These are phyloP conservation scores for Phytoseiulus persimilis DNA, from an alignment of 2,888 invertebrate species.

Conservation along the genomic window DNA sequence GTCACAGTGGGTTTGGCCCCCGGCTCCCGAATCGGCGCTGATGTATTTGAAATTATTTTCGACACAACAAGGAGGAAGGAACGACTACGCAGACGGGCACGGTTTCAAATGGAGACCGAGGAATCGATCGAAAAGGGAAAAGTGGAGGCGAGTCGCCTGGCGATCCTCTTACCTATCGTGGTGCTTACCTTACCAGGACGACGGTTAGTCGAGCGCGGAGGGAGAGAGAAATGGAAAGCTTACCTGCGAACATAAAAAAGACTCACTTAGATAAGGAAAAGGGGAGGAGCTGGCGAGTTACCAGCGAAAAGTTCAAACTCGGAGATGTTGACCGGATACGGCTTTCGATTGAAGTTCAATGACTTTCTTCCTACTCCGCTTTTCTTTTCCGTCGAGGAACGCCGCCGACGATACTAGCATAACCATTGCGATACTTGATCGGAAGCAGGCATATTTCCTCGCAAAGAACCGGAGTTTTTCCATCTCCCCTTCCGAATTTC, in stretches of 20 bases:
- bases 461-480: too few relatives aligned
- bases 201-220: not conserved
- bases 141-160: not conserved
- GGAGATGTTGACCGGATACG: not conserved
- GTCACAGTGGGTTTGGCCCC: not conserved
- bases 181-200: not conserved
- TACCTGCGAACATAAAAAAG: not conserved
- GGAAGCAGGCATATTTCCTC: too few relatives aligned
- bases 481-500: too few relatives aligned
- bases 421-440: too few relatives aligned
- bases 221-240: not conserved
- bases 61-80: not conserved
- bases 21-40: conserved; percentile 13
- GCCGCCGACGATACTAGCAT: not conserved
- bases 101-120: not conserved
- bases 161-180: not conserved
- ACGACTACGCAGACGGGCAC: not conserved
- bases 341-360: not conserved
- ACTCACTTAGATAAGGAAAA: not conserved
- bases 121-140: not conserved
- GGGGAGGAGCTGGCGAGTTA: not conserved
- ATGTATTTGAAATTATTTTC: conserved; percentile 38
- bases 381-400: not conserved
- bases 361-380: not conserved
- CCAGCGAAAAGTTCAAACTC: not conserved